phyloP scores from a whole-genome alignment of 1,140 invertebrate species.

The Drosophila lacteicornis region DNA sequence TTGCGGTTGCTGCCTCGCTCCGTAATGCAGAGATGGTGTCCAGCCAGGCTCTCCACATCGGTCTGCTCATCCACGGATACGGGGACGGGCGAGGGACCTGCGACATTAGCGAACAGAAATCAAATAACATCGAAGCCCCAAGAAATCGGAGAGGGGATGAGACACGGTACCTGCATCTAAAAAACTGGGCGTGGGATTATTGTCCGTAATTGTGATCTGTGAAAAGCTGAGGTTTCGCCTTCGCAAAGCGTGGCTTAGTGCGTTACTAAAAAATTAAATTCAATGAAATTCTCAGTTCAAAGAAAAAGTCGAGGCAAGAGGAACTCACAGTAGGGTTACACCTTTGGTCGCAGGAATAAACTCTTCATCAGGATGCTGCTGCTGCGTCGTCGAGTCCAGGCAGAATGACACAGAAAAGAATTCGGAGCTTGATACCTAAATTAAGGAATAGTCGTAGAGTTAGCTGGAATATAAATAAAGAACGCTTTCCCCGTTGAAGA shows the following conservation, averaged over 20 bases:
- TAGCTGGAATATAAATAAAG: neutral
- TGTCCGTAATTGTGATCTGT: slow-evolving; percentile 79
- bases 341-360: slow-evolving; percentile 90
- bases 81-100: slow-evolving; percentile 65
- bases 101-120: slow-evolving; percentile 30
- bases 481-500: neutral
- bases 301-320: neutral
- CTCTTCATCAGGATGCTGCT: slow-evolving; percentile 85
- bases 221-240: slow-evolving; percentile 79
- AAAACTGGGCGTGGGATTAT: slow-evolving; percentile 86
- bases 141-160: neutral
- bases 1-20: slow-evolving; percentile 72
- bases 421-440: slow-evolving; percentile 90
- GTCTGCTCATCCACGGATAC: slow-evolving; percentile 88
- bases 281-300: neutral
- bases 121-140: slow-evolving; percentile 59
- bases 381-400: slow-evolving; percentile 82
- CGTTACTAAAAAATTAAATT: slow-evolving; percentile 84
- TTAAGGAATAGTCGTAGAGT: neutral
- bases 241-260: slow-evolving; percentile 84
- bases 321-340: slow-evolving; percentile 89
- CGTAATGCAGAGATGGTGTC: slow-evolving; percentile 89
- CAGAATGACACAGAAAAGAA: slow-evolving; percentile 91
- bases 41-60: slow-evolving; percentile 89
- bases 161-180: slow-evolving; percentile 85